Evolutionary conservation across 2,113 vertebrate genomes (phyloP).

Genomic region (Prochilodus magdalenae): DNA sequence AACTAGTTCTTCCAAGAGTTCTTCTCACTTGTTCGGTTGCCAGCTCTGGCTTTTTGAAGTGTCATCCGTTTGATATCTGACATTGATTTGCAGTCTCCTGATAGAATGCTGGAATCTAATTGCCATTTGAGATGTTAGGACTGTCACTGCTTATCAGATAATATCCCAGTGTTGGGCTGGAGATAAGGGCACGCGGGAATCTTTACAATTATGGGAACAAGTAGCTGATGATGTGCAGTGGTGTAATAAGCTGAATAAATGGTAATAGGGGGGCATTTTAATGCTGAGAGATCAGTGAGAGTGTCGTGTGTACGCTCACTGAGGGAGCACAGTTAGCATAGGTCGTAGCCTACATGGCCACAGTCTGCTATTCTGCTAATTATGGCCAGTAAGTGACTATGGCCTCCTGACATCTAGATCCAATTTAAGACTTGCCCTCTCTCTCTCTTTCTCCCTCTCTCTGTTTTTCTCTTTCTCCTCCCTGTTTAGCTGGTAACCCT

Average conservation of each 20-base stretch:
- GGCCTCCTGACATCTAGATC: constrained; percentile 23
- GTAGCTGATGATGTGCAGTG: background rate
- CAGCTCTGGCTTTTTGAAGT: background rate
- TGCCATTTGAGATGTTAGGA: background rate
- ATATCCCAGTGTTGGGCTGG: background rate
- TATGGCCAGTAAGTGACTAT: background rate
- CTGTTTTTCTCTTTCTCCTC: background rate
- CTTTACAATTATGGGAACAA: background rate
- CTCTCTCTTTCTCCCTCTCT: background rate
- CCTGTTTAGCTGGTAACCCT: constrained; percentile 86
- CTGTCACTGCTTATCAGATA: background rate
- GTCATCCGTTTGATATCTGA: background rate
- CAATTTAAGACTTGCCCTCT: constrained; percentile 18
- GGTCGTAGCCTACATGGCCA: constrained; percentile 27
- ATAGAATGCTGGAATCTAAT: constrained; percentile 14
- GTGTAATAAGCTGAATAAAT: background rate
- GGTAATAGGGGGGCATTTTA: background rate
- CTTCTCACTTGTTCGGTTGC: background rate
- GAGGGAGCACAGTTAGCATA: constrained; percentile 10
- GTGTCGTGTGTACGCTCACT: background rate
- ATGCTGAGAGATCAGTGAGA: constrained; percentile 23
- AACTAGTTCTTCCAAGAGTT: background rate
- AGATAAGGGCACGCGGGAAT: background rate
- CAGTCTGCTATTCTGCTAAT: constrained; percentile 11
- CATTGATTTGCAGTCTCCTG: constrained; percentile 11